These are phyloP conservation scores for Seriola rivoliana DNA, from an alignment of 2,113 vertebrate genomes.

Conservation along the genomic window DNA sequence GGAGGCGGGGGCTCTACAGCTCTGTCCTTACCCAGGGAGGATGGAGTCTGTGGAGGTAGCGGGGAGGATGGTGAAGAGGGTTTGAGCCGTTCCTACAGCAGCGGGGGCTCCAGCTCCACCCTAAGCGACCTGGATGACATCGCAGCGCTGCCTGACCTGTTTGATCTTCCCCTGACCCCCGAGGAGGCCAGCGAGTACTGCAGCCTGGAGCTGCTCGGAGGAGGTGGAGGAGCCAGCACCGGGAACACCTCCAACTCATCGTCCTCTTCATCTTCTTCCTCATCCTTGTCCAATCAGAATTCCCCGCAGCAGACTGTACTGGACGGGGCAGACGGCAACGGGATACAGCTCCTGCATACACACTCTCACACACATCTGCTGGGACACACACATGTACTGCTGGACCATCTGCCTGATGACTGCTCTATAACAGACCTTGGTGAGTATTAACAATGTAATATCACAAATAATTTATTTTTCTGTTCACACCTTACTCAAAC, in stretches of 20 bases:
- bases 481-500: background rate
- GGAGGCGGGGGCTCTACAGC: slow-evolving; percentile 82
- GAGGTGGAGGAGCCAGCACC: slow-evolving; percentile 66
- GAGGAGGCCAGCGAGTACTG: slow-evolving; percentile 89
- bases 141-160: slow-evolving; percentile 88
- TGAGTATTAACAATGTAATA: slow-evolving; percentile 69
- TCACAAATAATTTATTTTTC: background rate
- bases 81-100: slow-evolving; percentile 88
- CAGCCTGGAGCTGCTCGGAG: slow-evolving; percentile 87
- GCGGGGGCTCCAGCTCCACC: slow-evolving; percentile 87
- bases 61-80: slow-evolving; percentile 69
- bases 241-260: slow-evolving; percentile 84
- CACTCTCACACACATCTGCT: slow-evolving; percentile 72
- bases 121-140: slow-evolving; percentile 92
- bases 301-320: slow-evolving; percentile 88
- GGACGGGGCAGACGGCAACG: slow-evolving; percentile 81
- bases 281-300: slow-evolving; percentile 86
- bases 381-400: slow-evolving; percentile 66
- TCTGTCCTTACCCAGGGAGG: slow-evolving; percentile 85
- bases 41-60: slow-evolving; percentile 67
- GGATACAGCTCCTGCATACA: slow-evolving; percentile 85
- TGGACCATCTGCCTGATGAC: slow-evolving; percentile 80
- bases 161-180: slow-evolving; percentile 91
- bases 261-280: slow-evolving; percentile 84
- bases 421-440: slow-evolving; percentile 89